A percentile compares a stretch with the other conserved stretches of the same genome.
phyloP scores from a whole-genome alignment of 2,113 vertebrate species.

The Neogobius melanostomus region DNA sequence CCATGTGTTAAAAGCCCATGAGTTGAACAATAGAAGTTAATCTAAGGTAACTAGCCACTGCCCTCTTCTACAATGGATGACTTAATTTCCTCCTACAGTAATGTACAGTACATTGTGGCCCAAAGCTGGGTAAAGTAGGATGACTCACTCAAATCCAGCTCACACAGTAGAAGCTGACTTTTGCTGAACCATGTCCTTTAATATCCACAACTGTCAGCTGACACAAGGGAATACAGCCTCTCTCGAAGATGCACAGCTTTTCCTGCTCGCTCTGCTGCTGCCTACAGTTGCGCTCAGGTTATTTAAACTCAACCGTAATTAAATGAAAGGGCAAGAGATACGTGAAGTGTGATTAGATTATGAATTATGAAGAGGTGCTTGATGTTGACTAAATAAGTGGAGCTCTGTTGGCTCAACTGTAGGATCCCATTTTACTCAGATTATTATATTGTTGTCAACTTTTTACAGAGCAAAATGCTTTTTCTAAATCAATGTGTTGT shows the following conservation, averaged over 20 bases:
- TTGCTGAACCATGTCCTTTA: conserved; percentile 52
- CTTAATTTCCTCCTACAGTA: neutral
- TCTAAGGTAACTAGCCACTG: neutral
- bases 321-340: conserved; percentile 8
- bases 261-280: neutral
- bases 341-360: neutral
- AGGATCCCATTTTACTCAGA: neutral
- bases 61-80: conserved; percentile 1
- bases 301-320: conserved; percentile 3
- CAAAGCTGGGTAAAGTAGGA: neutral
- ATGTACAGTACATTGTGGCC: neutral
- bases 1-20: neutral
- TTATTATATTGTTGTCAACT: neutral
- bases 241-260: conserved; percentile 8
- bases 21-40: neutral
- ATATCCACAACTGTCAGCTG: conserved; percentile 60
- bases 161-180: neutral
- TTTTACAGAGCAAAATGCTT: neutral
- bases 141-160: conserved; percentile 43
- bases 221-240: conserved; percentile 50
- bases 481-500: too few relatives aligned
- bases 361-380: conserved; percentile 2
- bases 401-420: neutral
- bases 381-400: neutral
- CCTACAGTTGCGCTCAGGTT: neutral